A percentile compares a stretch with the other conserved stretches of the same genome.
Evolutionary conservation across 2,797 vertebrate genomes (phyloP).

Genomic region (Darevskia mixta): DNA sequence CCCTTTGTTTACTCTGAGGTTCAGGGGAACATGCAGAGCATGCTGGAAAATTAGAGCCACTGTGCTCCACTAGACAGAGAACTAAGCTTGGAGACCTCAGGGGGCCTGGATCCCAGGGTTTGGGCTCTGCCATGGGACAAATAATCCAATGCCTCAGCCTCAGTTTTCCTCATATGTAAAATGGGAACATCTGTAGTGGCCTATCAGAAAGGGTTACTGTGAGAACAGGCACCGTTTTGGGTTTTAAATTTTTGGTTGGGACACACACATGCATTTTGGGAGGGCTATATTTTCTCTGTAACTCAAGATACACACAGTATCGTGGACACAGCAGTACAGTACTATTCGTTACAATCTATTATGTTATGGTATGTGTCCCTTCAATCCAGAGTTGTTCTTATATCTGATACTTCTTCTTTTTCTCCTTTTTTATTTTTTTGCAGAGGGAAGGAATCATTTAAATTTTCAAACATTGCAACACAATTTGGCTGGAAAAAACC

Average conservation of each 20-base stretch:
- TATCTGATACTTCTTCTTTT: no score
- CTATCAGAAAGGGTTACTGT: background rate
- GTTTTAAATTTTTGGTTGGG: background rate
- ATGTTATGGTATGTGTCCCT: no score
- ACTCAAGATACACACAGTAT: no score
- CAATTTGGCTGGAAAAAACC: background rate
- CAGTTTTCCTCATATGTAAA: background rate
- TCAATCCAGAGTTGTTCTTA: background rate
- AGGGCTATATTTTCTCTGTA: no score
- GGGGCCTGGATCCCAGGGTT: background rate
- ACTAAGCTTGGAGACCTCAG: background rate
- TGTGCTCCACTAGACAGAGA: background rate
- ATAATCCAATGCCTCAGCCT: background rate
- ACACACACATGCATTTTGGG: background rate
- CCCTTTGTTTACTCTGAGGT: background rate
- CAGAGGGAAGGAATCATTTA: background rate
- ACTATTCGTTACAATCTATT: background rate
- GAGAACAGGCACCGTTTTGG: background rate
- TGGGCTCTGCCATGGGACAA: background rate
- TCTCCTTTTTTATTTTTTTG: background rate
- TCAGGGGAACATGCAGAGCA: background rate
- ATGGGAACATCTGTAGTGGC: background rate
- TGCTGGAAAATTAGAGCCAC: background rate
- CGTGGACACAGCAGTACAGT: background rate
- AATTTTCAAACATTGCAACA: background rate